Evolutionary conservation across 2,113 vertebrate species (phyloP), one percentile per base, ranked within the genome.

Genomic region (Nesogale talazaci): DNA sequence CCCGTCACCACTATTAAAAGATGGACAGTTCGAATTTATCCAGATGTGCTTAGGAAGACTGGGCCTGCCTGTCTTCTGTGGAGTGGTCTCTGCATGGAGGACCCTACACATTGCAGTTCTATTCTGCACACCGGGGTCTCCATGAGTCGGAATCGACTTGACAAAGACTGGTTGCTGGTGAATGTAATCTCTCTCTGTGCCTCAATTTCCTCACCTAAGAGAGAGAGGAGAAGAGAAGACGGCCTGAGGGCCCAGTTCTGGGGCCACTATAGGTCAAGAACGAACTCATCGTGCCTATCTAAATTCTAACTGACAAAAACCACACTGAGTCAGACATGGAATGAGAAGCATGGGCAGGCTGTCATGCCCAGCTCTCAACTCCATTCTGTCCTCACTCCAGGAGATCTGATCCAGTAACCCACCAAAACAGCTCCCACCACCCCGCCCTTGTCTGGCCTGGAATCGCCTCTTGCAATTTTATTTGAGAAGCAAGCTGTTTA

Each of bases 281-380:
- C 78, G 36, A 94, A 67, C 31, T 93, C 92, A 59, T 0, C 38
- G 4, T 40, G 6, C 90, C n/a, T 61, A 31, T 46, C 88, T 86
- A 90, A 91, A 81, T 27, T 59, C 74, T 38, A 25, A 4, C n/a
- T 83, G 79, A 29, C 59, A 36, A 34, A 19, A 0, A 23, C 38
- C 31, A 63, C 59, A 22, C 22, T 27, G 57, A 31, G 63, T 46
- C 82, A 85, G 79, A 87, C 84, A 82, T 61, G 79, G 86, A 90
- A 91, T 94, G 72, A 94, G 89, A 86, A 91, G 72, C 52, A 57
- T 65, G 80, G 81, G 91, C 38, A 72, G 56, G 69, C 46, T 27
- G 69, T 14, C 36, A 42, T 52, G 40, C 19, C 57, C 81, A 57
- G 0, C 27, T n/a, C 59, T 83, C 93, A 78, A 4, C 17, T 31